Conservation (phyloP, 2,797 vertebrate species). For the Anabacerthia variegaticeps region DNA sequence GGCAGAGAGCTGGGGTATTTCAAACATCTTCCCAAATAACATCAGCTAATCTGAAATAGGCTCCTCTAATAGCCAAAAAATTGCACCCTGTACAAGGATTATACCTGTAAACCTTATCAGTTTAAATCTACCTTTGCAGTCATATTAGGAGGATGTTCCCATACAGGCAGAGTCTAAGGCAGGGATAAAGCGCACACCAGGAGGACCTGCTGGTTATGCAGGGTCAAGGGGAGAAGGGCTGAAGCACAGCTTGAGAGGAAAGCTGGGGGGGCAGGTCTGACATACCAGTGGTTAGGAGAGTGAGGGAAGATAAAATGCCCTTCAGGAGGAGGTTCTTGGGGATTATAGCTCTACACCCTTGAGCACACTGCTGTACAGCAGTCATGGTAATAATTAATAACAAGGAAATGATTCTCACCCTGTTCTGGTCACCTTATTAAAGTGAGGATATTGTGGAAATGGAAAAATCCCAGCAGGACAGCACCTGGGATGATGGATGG, state of each 20-base stretch:
- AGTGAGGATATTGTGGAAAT: conserved; percentile 73
- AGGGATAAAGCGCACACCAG: background rate
- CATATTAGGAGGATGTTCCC: background rate
- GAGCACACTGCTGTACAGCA: conserved; percentile 58
- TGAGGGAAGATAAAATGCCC: conserved; percentile 53
- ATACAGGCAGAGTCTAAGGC: background rate
- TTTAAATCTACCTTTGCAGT: background rate
- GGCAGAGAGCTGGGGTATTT: background rate
- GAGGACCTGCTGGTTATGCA: background rate
- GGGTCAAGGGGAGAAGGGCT: background rate
- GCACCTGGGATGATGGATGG: conserved; percentile 69
- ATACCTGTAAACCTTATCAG: background rate
- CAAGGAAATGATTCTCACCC: conserved; percentile 72
- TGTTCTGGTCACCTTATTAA: conserved; percentile 75
- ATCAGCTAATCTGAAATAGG: background rate
- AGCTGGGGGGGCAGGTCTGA: background rate
- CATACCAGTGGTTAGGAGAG: background rate
- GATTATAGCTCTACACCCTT: conserved; percentile 59
- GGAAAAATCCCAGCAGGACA: conserved; percentile 73
- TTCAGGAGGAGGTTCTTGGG: conserved; percentile 58
- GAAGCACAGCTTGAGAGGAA: conserved; percentile 21
- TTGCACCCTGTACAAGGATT: background rate
- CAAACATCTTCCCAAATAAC: background rate
- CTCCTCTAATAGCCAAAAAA: background rate
- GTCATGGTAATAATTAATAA: conserved; percentile 75